Base-by-base conservation (phyloP, 2,797 vertebrate genomes). In the Lepilemur septentrionalis region DNA sequence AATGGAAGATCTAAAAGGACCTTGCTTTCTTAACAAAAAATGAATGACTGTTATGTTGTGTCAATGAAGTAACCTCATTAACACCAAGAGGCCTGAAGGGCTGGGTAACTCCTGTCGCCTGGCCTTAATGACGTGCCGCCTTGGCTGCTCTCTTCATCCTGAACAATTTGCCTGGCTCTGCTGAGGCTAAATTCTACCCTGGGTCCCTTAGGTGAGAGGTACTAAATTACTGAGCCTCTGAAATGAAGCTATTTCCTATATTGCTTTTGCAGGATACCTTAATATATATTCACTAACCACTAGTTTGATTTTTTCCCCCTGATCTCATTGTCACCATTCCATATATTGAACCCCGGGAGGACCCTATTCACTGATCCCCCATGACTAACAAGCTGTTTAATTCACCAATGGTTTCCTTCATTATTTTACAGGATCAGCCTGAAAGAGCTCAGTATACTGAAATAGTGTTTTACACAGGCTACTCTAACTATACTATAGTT, bases 351-450 rank as follows among this genome's bases (percentile, higher is more conserved):
- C n/a, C 97, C 93, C 96, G 95, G 86, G 95, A 98, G 97, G 98
- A 97, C 84, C 94, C 91, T 97, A 32, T 90, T 69, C 93, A 96
- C 91, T 52, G 35, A 98, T 97, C 70, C 52, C 97, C 88, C 83
- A 93, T 88, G 97, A 97, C 97, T 98, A 98, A 98, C 96, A 98
- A 98, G 96, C 95, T 98, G 69, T 95, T 98, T 98, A 98, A 98
- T 98, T 98, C 97, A 98, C 82, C 96, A 97, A 35, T 96, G 85
- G 76, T 87, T 97, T 97, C 84, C 93, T 97, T 98, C 96, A 97
- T 98, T 98, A 97, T 97, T 97, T 98, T 96, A 97, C 70, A 96
- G 80, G 59, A 96, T 94, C 93, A 96, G 82, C 93, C 85, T 93
- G 92, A 96, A 97, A 95, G 94, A 96, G 94, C 82, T 94, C 87